Evolutionary conservation across 2,888 invertebrate genomes (phyloP), one percentile per base, ranked within the genome.

Genomic region (Perdita meconis): DNA sequence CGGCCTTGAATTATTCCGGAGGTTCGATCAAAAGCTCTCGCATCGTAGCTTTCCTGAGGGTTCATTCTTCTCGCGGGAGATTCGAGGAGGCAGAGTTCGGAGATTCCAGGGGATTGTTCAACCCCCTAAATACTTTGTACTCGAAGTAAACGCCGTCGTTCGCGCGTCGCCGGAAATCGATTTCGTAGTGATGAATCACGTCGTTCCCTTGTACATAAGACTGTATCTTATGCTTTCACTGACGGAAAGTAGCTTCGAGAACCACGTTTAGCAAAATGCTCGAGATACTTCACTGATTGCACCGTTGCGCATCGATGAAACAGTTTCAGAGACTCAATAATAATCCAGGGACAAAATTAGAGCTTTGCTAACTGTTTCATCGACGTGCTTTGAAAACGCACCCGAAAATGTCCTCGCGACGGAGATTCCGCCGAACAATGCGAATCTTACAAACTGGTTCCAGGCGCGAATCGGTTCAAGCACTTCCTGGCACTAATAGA

Each of bases 131-230:
- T n/a, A n/a, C n/a, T n/a, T n/a, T n/a, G n/a, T n/a, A n/a, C n/a
- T n/a, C n/a, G n/a, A n/a, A n/a, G n/a, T n/a, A n/a, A n/a, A n/a
- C n/a, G n/a, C n/a, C n/a, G n/a, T n/a, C n/a, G n/a, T n/a, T n/a
- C 30, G 30, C 30, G n/a, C n/a, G n/a, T n/a, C n/a, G n/a, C 30
- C 30, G 30, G 40, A 38, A 59, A 74, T 75, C 74, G 75, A 74
- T 74, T 74, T 64, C 61, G n/a, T 36, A 22, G 44, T 36, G 42
- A 34, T 36, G 40, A 53, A 34, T 26, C 19, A 16, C 42, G 47
- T 77, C 60, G 65, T 67, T 63, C 34, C 44, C 78, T 60, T 82
- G 81, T 82, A 81, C 71, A 83, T 83, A 82, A 72, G 30, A 63
- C 56, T 67, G 57, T 40, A 60, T 19, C 73, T 61, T 66, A 30